A percentile compares a stretch with the other conserved stretches of the same genome.
These are phyloP conservation scores for Drosophila repleta DNA, from an alignment of 1,140 invertebrate genomes.

Conservation along the genomic window DNA sequence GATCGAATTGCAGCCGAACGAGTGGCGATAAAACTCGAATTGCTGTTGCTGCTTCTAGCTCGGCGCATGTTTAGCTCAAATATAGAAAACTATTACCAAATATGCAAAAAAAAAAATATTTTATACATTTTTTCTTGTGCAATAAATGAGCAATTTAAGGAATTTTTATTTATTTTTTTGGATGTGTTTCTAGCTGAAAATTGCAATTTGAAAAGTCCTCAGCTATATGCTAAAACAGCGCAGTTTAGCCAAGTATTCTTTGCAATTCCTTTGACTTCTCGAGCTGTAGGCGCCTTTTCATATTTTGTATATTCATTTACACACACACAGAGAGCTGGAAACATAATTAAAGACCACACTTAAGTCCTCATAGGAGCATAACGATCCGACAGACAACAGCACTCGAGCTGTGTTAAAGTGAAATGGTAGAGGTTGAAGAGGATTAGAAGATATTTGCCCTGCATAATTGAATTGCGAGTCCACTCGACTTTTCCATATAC, in stretches of 20 bases:
- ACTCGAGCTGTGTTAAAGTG: conserved; percentile 17
- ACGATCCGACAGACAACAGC: neutral
- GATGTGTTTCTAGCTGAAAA: too few species aligned
- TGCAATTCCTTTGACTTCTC: too few species aligned
- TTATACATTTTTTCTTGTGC: too few species aligned
- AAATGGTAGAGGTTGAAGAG: neutral
- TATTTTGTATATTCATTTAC: neutral
- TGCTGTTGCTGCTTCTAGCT: neutral
- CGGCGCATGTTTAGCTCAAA: too few species aligned
- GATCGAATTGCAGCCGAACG: neutral
- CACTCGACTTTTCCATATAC: conserved; percentile 20
- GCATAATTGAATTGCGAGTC: conserved; percentile 35
- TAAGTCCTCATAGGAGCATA: conserved; percentile 3
- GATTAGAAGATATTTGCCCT: conserved; percentile 7
- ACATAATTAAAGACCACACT: conserved; percentile 2
- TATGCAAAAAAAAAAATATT: too few species aligned
- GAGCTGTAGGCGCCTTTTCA: neutral
- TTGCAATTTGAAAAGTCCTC: too few species aligned
- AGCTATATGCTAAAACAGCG: too few species aligned
- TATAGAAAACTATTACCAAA: too few species aligned
- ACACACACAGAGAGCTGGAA: neutral
- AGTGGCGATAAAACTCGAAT: neutral
- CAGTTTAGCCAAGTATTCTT: too few species aligned
- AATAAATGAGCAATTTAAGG: too few species aligned
- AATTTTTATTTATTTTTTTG: too few species aligned